Conservation (phyloP, 2,888 invertebrate genomes). For the Urechis unicinctus region DNA sequence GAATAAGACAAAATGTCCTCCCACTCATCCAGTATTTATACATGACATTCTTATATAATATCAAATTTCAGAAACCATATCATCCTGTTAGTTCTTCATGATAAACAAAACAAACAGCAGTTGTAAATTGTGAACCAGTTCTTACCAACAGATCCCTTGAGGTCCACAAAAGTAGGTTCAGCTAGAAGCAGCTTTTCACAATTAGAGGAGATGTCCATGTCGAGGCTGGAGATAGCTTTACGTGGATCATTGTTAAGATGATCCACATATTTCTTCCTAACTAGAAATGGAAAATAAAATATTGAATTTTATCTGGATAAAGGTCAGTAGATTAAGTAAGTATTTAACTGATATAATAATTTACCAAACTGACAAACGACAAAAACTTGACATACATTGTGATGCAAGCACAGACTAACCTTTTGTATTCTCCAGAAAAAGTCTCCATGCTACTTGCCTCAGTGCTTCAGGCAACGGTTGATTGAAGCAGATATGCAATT, state of each 20-base stretch:
- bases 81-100: too few species aligned
- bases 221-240: slow-evolving; percentile 40
- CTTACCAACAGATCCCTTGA: slow-evolving; percentile 42
- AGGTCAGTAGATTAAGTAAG: neutral
- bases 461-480: slow-evolving; percentile 40
- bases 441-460: slow-evolving; percentile 41
- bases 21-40: too few species aligned
- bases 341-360: neutral
- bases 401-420: too few species aligned
- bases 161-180: slow-evolving; percentile 36
- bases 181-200: slow-evolving; percentile 42
- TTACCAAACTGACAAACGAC: neutral
- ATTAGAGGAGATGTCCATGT: slow-evolving; percentile 44
- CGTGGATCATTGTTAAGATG: slow-evolving; percentile 37
- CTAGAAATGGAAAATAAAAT: slow-evolving; percentile 20
- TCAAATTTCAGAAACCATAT: too few species aligned
- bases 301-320: neutral
- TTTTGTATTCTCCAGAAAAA: slow-evolving; percentile 41
- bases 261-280: slow-evolving; percentile 41
- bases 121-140: too few species aligned
- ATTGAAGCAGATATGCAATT: slow-evolving; percentile 42
- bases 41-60: too few species aligned
- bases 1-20: too few species aligned
- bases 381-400: neutral
- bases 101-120: too few species aligned